phyloP scores from a whole-genome alignment of 2,888 invertebrate species.

The Thymelicus lineola region DNA sequence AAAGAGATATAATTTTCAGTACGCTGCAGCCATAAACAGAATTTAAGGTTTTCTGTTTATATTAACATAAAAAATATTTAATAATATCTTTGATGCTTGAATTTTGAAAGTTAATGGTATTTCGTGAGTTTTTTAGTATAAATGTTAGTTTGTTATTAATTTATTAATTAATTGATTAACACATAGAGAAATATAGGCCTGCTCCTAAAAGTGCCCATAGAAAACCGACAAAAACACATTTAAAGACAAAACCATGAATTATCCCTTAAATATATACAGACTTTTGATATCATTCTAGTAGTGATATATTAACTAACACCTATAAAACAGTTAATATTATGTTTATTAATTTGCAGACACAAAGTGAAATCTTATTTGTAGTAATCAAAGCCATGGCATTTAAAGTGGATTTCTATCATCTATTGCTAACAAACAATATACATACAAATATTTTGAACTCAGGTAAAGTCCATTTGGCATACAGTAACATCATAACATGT shows the following conservation, averaged over 20 bases:
- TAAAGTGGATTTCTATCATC: constrained; percentile 12
- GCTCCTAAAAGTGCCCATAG: background rate
- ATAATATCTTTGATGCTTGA: too few species aligned
- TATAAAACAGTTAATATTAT: background rate
- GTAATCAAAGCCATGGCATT: constrained; percentile 2
- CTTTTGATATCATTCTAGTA: background rate
- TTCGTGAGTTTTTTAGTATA: too few species aligned
- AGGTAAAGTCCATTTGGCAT: constrained; percentile 46
- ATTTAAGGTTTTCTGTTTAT: too few species aligned
- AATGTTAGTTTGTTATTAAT: too few species aligned
- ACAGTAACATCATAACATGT: constrained; percentile 25
- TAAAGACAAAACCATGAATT: background rate
- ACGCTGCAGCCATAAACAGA: too few species aligned
- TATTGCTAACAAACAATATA: constrained; percentile 38
- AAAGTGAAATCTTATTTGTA: background rate
- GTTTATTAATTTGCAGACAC: background rate
- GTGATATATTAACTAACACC: background rate
- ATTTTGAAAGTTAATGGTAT: too few species aligned
- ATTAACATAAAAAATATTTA: too few species aligned
- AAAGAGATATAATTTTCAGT: background rate
- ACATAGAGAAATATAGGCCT: too few species aligned
- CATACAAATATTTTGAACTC: constrained; percentile 41
- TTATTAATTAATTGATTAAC: too few species aligned
- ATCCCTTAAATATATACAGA: background rate
- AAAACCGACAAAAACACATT: background rate